Conservation (phyloP, 2,888 invertebrate species). For the Neoitamus cyanurus region DNA sequence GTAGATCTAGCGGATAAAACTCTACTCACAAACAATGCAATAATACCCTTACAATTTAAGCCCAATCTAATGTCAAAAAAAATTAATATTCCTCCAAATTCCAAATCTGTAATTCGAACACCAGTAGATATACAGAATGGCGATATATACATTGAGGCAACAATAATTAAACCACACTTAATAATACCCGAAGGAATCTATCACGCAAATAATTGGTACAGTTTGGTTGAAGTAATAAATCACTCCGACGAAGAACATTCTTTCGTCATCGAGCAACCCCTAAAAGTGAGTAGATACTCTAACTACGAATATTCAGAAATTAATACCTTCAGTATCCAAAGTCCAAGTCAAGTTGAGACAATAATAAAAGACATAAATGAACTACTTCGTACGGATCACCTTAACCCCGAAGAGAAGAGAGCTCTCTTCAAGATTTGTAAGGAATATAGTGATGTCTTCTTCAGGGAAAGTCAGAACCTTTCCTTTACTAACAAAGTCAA, state of each 20-base stretch:
- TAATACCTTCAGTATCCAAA: neutral
- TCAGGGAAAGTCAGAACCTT: conserved; percentile 6
- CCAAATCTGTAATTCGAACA: neutral
- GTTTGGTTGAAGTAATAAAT: neutral
- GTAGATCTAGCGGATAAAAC: neutral
- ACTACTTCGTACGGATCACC: conserved; percentile 38
- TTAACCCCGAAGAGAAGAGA: conserved; percentile 52
- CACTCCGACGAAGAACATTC: neutral
- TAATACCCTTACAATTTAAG: conserved; percentile 2
- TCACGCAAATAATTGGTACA: neutral
- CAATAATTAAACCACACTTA: neutral
- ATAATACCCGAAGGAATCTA: neutral
- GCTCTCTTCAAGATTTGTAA: conserved; percentile 47
- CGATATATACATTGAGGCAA: neutral
- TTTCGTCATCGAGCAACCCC: neutral
- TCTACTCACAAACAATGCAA: neutral
- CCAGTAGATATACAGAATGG: conserved; percentile 2
- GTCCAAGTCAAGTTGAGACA: neutral
- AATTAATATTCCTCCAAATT: neutral
- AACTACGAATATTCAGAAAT: neutral
- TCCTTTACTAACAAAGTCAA: conserved; percentile 50
- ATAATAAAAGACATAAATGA: neutral
- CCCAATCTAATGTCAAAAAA: neutral
- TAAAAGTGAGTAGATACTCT: neutral
- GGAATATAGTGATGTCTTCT: conserved; percentile 46